These are phyloP conservation scores for Saimiri boliviensis DNA, from an alignment of 2,113 vertebrate genomes.

Conservation along the genomic window DNA sequence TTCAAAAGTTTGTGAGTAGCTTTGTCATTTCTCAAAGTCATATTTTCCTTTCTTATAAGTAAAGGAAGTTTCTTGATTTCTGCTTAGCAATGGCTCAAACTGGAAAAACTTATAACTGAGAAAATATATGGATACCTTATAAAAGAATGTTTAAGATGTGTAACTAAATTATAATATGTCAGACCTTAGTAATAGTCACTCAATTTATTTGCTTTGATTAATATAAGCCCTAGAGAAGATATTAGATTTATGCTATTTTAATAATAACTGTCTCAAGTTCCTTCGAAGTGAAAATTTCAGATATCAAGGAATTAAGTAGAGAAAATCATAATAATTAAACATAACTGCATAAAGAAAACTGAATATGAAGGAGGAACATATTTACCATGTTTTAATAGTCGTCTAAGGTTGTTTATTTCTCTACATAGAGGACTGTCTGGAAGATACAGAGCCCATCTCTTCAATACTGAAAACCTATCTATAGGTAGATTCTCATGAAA, in stretches of 20 bases:
- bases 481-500: background rate
- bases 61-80: background rate
- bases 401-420: background rate
- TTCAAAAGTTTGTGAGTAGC: background rate
- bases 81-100: background rate
- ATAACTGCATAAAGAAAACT: background rate
- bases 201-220: background rate
- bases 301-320: background rate
- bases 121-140: background rate
- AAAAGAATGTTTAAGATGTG: background rate
- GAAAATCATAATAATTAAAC: background rate
- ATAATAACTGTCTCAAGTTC: background rate
- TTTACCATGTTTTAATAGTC: background rate
- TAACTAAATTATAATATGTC: background rate
- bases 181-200: background rate
- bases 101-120: background rate
- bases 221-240: background rate
- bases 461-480: fast-evolving
- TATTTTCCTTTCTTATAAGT: background rate
- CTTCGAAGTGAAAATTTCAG: background rate
- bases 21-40: background rate
- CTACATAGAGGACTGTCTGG: background rate
- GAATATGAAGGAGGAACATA: background rate
- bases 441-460: background rate
- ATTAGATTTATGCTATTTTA: background rate